Evolutionary conservation across 1,140 invertebrate genomes (phyloP).

Genomic region (Leptonema lineaticorne): DNA sequence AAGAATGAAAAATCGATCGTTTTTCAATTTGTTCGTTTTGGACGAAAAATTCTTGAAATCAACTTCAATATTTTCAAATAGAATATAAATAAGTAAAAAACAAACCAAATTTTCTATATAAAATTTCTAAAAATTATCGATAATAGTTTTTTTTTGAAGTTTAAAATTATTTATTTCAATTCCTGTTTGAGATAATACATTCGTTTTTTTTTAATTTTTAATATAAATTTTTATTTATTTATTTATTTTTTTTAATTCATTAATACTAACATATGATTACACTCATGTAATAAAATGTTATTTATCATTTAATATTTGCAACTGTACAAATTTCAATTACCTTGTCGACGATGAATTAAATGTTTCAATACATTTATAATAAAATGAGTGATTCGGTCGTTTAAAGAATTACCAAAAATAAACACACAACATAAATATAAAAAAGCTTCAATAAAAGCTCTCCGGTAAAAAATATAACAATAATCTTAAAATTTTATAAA

Average conservation of each 20-base stretch:
- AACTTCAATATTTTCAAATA: no score
- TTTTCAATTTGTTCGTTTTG: no score
- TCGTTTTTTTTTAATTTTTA: slow-evolving; percentile 33
- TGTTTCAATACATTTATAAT: no score
- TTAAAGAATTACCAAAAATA: no score
- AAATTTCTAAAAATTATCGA: slow-evolving; percentile 35
- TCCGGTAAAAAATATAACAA: no score
- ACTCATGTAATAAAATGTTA: slow-evolving; percentile 32
- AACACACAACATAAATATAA: no score
- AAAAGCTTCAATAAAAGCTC: no score
- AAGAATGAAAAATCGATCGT: no score
- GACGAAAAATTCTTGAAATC: background rate
- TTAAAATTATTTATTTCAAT: slow-evolving; percentile 41
- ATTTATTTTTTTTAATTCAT: no score
- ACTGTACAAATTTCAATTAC: slow-evolving; percentile 31
- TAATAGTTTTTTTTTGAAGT: slow-evolving; percentile 34
- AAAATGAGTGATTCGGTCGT: no score
- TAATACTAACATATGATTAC: slow-evolving; percentile 35
- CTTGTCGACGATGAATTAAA: slow-evolving; percentile 20
- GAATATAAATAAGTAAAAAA: background rate
- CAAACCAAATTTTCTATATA: slow-evolving; percentile 25
- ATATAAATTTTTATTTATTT: slow-evolving; percentile 25
- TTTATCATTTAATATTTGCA: slow-evolving; percentile 24
- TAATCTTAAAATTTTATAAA: no score
- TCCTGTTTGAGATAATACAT: slow-evolving; percentile 41